Conservation (phyloP, 30 jellyfish, hydroid and myxozoan species). For the Rhopilema esculentum region DNA sequence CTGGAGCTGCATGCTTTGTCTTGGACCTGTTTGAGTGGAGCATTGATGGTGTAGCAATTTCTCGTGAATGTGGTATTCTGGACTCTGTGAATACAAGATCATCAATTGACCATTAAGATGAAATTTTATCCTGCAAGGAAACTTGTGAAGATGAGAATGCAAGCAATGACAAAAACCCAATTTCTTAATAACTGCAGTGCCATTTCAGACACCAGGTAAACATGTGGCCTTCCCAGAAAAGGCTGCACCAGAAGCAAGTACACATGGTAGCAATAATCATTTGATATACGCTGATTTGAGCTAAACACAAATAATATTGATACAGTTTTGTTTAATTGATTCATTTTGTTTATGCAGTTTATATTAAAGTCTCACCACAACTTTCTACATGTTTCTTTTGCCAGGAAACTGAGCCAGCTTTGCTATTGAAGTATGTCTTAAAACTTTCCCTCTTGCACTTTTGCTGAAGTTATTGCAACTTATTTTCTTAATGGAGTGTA, state of each 20-base stretch:
- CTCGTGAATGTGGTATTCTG: no score
- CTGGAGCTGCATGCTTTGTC: no score
- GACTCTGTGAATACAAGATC: no score
- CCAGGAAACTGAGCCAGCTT: slow-evolving; percentile 39
- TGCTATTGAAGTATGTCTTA: slow-evolving; percentile 1
- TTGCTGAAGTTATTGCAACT: slow-evolving; percentile 3
- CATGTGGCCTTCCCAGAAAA: neutral
- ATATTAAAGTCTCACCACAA: slow-evolving; percentile 19
- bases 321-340: neutral
- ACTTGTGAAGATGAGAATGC: neutral
- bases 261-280: neutral
- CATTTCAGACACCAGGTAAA: neutral
- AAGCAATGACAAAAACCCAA: neutral
- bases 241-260: neutral
- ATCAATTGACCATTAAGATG: no score
- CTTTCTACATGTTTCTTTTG: slow-evolving; percentile 10
- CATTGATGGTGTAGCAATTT: no score
- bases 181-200: neutral
- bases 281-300: neutral
- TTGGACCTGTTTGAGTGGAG: no score
- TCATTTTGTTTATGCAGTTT: neutral
- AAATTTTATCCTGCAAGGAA: neutral
- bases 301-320: neutral
- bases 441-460: neutral
- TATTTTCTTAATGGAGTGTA: neutral